Base-by-base conservation (phyloP, 2,888 invertebrate genomes). In the Zaprionus lineosus region DNA sequence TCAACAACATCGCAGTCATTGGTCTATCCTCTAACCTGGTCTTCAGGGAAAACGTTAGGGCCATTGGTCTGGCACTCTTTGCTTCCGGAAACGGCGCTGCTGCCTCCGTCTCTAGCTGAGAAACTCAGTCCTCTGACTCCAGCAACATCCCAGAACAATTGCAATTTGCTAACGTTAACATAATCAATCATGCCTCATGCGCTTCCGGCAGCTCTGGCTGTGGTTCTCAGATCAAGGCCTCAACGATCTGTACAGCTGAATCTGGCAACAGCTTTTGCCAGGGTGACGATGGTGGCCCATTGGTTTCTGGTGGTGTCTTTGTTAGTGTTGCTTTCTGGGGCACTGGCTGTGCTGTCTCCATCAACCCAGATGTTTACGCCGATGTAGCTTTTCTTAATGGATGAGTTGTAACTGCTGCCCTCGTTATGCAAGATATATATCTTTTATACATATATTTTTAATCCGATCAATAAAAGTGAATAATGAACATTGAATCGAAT, bases 1-100 rank as follows among this genome's bases (percentile, higher is more conserved):
- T 92, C 59, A 91, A 90, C 65, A 93, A 93, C 53, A 88, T 93
- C 11, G 92, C 92, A 0, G 65, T 93, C 0, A 71, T 93, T 2
- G 90, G 90, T 88, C 88, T 93, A 2, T 53, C 89, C 0, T 88
- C 84, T 3, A 88, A 91, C 0, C 82, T 93, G 33, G 63, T 75
- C 8, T 91, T 90, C 34, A 88, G 68, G 44, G 78, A 87, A 0
- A 78, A 62, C 1, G 89, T 91, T 0, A 85, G 87, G 11, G 78
- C 89, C 0, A 89, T 92, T 7, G 56, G 81, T 2, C 76, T 92
- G 86, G 84, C 89, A 14, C 69, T 77, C 0, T 12, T 3, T n/a
- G n/a, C 44, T 41, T 64, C 65, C 3, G 46, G 34, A 7, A 19
- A 72, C 29, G 72, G 62, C 36, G 57, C 71, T 28, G 6, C 24